Percentiles rank a stretch among this genome's conserved stretches.
phyloP scores from a whole-genome alignment of 2,888 invertebrate species.

The Eustalomyia histrio region DNA sequence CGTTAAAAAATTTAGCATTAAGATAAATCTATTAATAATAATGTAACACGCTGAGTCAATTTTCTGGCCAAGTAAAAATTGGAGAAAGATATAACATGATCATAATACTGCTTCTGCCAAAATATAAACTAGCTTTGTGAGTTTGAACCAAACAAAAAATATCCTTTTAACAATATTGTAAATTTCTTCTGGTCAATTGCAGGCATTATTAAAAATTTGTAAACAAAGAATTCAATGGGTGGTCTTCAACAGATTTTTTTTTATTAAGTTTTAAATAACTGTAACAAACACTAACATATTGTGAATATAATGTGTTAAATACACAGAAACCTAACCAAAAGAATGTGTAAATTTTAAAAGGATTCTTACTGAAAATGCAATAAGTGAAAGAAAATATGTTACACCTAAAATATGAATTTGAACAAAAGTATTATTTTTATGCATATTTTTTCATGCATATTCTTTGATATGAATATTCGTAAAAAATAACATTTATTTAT shows the following conservation, averaged over 20 bases:
- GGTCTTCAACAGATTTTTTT: conserved; percentile 37
- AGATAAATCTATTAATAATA: conserved; percentile 78
- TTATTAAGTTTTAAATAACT: not conserved
- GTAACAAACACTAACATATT: not conserved
- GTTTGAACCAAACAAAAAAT: no score
- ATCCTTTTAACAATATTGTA: not conserved
- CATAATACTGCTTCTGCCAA: conserved; percentile 4
- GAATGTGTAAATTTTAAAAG: not conserved
- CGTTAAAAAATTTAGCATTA: conserved; percentile 75
- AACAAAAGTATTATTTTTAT: no score
- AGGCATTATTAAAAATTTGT: not conserved
- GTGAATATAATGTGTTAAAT: not conserved
- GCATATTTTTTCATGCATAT: no score
- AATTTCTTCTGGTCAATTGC: not conserved
- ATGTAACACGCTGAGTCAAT: conserved; percentile 69
- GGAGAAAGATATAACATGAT: conserved; percentile 45
- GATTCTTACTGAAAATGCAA: not conserved
- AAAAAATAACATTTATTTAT: no score
- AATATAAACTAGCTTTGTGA: conserved; percentile 25
- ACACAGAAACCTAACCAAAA: not conserved
- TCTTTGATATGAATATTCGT: no score
- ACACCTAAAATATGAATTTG: no score
- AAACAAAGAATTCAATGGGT: conserved; percentile 24
- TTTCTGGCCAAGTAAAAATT: conserved; percentile 33
- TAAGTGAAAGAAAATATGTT: no score